phyloP scores from a whole-genome alignment of 2,113 vertebrate species.

The Saccopteryx bilineata region DNA sequence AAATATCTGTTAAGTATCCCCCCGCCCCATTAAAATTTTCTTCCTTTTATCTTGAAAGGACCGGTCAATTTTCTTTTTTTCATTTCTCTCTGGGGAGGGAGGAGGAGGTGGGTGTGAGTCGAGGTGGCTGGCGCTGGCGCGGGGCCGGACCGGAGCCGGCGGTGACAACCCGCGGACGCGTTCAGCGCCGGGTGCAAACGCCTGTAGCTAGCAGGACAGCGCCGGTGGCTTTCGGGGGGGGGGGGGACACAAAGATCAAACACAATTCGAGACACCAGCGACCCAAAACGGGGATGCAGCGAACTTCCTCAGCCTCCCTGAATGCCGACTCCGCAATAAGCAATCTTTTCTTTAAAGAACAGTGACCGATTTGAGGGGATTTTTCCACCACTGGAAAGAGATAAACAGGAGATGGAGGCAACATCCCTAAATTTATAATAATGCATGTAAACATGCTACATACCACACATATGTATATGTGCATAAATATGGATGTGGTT shows the following conservation, averaged over 20 bases:
- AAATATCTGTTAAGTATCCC: background rate
- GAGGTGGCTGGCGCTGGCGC: slow-evolving; percentile 72
- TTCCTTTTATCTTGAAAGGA: slow-evolving; percentile 31
- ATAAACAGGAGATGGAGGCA: slow-evolving; percentile 14
- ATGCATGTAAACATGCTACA: slow-evolving; percentile 73
- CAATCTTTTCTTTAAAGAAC: slow-evolving; percentile 36
- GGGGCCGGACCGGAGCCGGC: slow-evolving; percentile 64
- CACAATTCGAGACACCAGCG: background rate
- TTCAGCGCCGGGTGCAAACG: background rate
- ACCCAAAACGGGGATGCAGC: background rate
- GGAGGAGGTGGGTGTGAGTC: slow-evolving; percentile 65
- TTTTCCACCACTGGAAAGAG: slow-evolving; percentile 38
- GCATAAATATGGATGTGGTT: slow-evolving; percentile 72
- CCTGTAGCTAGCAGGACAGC: slow-evolving; percentile 29
- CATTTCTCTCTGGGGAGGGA: background rate
- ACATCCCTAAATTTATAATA: slow-evolving; percentile 52
- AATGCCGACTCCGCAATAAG: background rate
- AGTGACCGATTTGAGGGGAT: slow-evolving; percentile 9
- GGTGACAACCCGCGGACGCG: background rate
- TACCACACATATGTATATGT: slow-evolving; percentile 73
- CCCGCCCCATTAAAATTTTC: background rate
- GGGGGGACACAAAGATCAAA: slow-evolving; percentile 23
- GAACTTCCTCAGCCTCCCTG: background rate
- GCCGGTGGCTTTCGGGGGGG: slow-evolving; percentile 31
- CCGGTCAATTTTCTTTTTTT: background rate